Percentiles rank a stretch among this genome's conserved stretches.
Evolutionary conservation across 1,140 invertebrate genomes (phyloP).

Genomic region (Heliconius hermathena): DNA sequence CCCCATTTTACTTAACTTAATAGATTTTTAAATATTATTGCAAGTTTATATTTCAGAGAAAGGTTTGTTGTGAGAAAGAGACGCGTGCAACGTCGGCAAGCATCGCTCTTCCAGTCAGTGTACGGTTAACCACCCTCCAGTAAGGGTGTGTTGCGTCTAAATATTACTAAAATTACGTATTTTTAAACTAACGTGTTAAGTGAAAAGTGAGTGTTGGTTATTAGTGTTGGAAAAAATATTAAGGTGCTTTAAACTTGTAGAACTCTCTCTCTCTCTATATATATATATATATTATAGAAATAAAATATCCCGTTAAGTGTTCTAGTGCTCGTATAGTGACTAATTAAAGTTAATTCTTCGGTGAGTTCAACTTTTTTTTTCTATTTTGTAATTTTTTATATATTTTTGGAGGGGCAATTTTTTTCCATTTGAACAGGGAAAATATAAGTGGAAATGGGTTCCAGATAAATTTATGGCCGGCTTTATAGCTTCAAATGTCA

Average conservation of each 20-base stretch:
- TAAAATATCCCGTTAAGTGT: not conserved
- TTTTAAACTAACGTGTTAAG: slow-evolving; percentile 25
- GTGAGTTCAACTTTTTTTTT: not conserved
- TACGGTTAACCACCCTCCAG: slow-evolving; percentile 16
- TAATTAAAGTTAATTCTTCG: not conserved
- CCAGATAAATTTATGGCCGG: slow-evolving; percentile 28
- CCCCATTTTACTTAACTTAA: slow-evolving; percentile 33
- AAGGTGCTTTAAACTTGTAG: not conserved
- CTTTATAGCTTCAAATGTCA: slow-evolving; percentile 32
- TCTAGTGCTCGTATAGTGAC: not conserved
- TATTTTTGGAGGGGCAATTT: not conserved
- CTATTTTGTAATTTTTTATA: not conserved
- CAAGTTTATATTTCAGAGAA: slow-evolving; percentile 32
- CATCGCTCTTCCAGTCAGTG: slow-evolving; percentile 23
- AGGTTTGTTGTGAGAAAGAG: slow-evolving; percentile 29
- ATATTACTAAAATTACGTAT: slow-evolving; percentile 8
- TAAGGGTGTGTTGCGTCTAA: not conserved
- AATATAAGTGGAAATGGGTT: slow-evolving; percentile 23
- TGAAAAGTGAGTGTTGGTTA: slow-evolving; percentile 27
- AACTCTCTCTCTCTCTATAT: not conserved
- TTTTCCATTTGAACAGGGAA: not conserved
- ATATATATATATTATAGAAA: not conserved
- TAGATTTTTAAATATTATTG: slow-evolving; percentile 36
- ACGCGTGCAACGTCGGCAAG: slow-evolving; percentile 9
- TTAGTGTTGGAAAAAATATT: slow-evolving; percentile 17